Percentiles rank a stretch among this genome's conserved stretches.
These are phyloP conservation scores for Drosophila pseudoobscura DNA, from an alignment of 1,140 invertebrate genomes.

Conservation along the genomic window DNA sequence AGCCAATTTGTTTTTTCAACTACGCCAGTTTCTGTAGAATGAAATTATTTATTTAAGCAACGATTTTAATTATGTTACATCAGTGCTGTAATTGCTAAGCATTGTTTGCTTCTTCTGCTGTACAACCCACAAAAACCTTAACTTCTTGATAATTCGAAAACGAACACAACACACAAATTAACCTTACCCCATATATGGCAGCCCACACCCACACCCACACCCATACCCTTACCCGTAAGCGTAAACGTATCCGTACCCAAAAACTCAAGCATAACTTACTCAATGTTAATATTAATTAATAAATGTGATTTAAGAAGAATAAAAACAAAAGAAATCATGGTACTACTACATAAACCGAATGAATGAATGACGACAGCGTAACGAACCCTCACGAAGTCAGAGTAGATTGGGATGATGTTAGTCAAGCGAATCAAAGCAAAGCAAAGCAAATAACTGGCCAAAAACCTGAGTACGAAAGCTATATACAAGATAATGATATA, in stretches of 20 bases:
- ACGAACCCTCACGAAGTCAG: background rate
- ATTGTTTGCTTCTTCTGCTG: constrained; percentile 64
- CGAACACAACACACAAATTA: constrained; percentile 33
- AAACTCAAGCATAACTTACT: constrained; percentile 78
- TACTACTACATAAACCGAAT: constrained; percentile 54
- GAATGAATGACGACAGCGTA: constrained; percentile 23
- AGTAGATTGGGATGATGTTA: constrained; percentile 15
- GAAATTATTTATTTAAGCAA: constrained; percentile 74
- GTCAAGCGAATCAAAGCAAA: constrained; percentile 36
- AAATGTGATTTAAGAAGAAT: constrained; percentile 78
- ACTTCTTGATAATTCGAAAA: constrained; percentile 28
- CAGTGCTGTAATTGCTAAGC: constrained; percentile 65
- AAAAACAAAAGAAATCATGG: constrained; percentile 57
- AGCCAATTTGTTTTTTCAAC: constrained; percentile 48
- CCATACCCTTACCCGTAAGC: constrained; percentile 33
- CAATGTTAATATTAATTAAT: constrained; percentile 79
- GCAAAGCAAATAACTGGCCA: constrained; percentile 22
- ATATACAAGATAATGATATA: constrained; percentile 34
- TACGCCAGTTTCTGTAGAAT: constrained; percentile 61
- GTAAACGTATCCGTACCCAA: constrained; percentile 31
- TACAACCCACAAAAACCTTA: constrained; percentile 42
- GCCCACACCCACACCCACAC: constrained; percentile 4
- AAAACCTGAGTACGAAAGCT: constrained; percentile 39
- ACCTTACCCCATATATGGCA: constrained; percentile 20
- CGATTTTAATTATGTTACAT: constrained; percentile 75